Evolutionary conservation across 1,140 invertebrate species (phyloP), one percentile per base, ranked within the genome.

Genomic region (Drosophila pallidifrons): DNA sequence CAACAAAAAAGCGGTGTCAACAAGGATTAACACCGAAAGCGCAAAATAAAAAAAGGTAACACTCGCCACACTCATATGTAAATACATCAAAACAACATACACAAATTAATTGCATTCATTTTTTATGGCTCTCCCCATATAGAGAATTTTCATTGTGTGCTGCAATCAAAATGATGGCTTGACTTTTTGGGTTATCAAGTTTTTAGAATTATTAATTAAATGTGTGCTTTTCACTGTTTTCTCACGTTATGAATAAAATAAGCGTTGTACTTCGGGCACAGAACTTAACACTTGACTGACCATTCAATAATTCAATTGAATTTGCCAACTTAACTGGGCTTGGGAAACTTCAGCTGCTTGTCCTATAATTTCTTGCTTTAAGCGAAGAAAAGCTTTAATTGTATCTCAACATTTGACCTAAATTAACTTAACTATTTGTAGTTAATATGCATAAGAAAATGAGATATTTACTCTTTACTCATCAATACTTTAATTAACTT

Each of bases 11-110:
- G 41, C 16, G 35, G 32, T 75, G 66, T 55, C 72, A 63, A 75
- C 58, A 63, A 57, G 66, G 43, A 51, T 69, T 70, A 68, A 52
- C 70, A 73, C 63, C 46, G 2, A 32, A 38, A 15, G n/a, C 68
- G 32, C 35, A 38, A 71, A 57, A 66, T 57, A 45, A 25, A 57
- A 66, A 66, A 45, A 25, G 13, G 11, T n/a, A 30, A 30, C 25
- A 16, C 8, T 30, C 10, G 25, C 8, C 13, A 51, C 15, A 32
- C 20, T 49, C 30, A 58, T 38, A 63, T 55, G 28, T 10, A 57
- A 25, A 63, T 32, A 35, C 30, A 49, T 16, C 6, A 46, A 54
- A 54, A 35, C 28, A 30, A 38, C 8, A 38, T 8, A 28, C 10
- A 45, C 32, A 54, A 59, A 43, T 59, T 35, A 59, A 73, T 67